Conservation (phyloP, 2,797 vertebrate species). For the Notamacropus eugenii region DNA sequence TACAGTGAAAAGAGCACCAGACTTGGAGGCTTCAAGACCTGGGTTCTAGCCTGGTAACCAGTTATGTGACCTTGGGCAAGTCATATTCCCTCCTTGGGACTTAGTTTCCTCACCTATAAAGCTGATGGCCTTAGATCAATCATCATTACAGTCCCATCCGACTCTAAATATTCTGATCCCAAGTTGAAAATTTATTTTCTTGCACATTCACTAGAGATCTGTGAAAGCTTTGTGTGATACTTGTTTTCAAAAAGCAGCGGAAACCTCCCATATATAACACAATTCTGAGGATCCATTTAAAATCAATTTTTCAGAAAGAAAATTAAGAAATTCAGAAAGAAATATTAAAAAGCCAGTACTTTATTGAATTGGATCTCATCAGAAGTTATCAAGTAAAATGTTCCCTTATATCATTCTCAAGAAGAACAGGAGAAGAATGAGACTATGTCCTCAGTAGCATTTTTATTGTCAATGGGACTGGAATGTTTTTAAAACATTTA, state of each 20-base stretch:
- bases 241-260: not conserved
- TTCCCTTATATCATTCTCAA: not conserved
- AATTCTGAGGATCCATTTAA: not conserved
- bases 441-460: not conserved
- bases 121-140: not conserved
- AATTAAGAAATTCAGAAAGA: not conserved
- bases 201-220: not conserved
- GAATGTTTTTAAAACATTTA: not conserved
- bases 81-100: not conserved
- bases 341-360: not conserved
- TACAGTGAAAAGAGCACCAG: not conserved
- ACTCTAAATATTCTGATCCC: not conserved
- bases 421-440: not conserved
- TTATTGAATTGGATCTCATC: not conserved
- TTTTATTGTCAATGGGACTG: not conserved
- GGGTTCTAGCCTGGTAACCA: not conserved
- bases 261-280: not conserved
- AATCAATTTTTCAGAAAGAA: not conserved
- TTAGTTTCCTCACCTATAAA: not conserved
- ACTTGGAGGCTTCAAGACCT: not conserved
- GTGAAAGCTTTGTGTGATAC: not conserved
- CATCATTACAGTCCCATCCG: not conserved
- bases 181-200: not conserved
- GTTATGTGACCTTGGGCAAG: not conserved
- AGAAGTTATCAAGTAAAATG: not conserved